These are phyloP conservation scores for Yponomeuta cagnagella DNA, from an alignment of 2,888 invertebrate genomes.

Conservation along the genomic window DNA sequence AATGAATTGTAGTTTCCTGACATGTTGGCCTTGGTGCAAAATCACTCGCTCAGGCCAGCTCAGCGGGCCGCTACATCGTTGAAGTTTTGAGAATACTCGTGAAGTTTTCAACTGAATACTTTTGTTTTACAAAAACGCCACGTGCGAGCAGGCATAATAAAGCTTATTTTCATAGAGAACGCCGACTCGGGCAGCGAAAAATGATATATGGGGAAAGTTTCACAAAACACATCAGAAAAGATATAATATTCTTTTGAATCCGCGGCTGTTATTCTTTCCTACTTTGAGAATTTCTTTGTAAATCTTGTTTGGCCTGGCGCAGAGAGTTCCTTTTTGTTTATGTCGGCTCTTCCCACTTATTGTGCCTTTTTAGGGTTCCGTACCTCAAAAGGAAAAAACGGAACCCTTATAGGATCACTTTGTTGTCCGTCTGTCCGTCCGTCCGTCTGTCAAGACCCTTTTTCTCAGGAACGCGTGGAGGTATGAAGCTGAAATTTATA, in stretches of 20 bases:
- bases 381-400: too few relatives aligned
- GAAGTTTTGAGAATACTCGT: not conserved
- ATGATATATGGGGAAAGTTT: constrained; percentile 46
- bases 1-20: too few relatives aligned
- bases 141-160: not conserved
- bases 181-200: constrained; percentile 12
- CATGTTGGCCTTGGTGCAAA: too few relatives aligned
- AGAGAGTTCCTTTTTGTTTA: constrained; percentile 11
- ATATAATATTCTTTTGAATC: constrained; percentile 26
- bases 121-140: not conserved
- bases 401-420: too few relatives aligned
- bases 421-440: too few relatives aligned
- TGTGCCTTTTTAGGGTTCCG: too few relatives aligned
- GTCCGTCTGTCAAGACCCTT: too few relatives aligned
- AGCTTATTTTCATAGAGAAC: constrained; percentile 12
- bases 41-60: too few relatives aligned
- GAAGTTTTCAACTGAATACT: not conserved
- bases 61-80: not conserved
- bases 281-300: constrained; percentile 14
- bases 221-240: constrained; percentile 36
- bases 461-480: too few relatives aligned
- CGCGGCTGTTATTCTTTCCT: constrained; percentile 6
- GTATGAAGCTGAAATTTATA: too few relatives aligned
- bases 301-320: constrained; percentile 12
- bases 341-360: not conserved